Evolutionary conservation across 2,113 vertebrate genomes (phyloP).

Genomic region (Cyanoramphus novaezelandiae): DNA sequence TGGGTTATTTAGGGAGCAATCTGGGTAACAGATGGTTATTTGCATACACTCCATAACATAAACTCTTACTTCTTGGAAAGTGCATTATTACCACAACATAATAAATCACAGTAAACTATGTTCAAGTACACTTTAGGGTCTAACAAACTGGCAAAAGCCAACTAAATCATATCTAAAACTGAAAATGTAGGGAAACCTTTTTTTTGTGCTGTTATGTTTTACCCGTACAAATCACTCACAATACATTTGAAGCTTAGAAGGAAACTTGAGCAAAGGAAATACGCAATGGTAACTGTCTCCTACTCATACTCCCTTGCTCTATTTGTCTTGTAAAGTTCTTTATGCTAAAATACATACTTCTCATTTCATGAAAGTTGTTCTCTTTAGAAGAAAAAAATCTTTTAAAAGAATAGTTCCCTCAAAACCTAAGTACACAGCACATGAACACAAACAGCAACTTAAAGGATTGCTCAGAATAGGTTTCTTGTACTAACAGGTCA

Average conservation of each 20-base stretch:
- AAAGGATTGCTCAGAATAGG: background rate
- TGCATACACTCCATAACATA: conserved; percentile 23
- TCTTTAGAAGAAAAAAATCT: background rate
- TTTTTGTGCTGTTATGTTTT: background rate
- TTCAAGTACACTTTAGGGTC: background rate
- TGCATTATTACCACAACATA: background rate
- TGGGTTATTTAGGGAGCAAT: conserved; percentile 5
- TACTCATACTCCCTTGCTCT: background rate
- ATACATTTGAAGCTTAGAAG: background rate
- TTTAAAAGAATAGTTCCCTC: background rate
- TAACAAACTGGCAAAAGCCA: conserved; percentile 11
- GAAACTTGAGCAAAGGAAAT: background rate
- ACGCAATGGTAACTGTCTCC: background rate
- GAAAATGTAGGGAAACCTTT: background rate
- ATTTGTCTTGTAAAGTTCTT: background rate
- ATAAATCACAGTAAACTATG: conserved; percentile 36
- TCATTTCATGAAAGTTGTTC: background rate
- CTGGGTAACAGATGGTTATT: conserved; percentile 33
- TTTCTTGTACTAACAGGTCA: background rate
- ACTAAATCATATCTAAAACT: background rate
- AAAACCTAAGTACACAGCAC: background rate
- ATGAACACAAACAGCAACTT: background rate
- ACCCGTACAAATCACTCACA: background rate
- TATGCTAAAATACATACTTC: background rate
- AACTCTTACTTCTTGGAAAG: conserved; percentile 32